Evolutionary conservation across 2,888 invertebrate species (phyloP).

Genomic region (Leptarthrus brevirostris): DNA sequence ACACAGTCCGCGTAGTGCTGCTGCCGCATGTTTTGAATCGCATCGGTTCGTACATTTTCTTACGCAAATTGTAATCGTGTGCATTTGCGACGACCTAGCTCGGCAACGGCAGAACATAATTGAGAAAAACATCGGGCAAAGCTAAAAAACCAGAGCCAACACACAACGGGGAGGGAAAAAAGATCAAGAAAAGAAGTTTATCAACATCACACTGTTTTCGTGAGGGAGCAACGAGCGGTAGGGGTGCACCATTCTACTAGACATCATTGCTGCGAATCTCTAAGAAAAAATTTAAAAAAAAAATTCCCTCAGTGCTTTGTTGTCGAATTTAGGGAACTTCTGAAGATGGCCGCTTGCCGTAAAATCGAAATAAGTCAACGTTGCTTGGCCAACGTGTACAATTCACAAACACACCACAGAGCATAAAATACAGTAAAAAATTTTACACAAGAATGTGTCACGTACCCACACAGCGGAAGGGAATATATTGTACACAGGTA

Average conservation of each 20-base stretch:
- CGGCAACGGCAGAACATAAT: slow-evolving; percentile 8
- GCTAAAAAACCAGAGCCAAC: slow-evolving; percentile 4
- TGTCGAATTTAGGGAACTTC: not conserved
- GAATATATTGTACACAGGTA: no score
- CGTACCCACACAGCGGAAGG: no score
- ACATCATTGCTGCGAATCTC: no score
- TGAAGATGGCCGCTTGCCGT: not conserved
- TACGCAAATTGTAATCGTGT: slow-evolving; percentile 38
- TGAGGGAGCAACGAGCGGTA: no score
- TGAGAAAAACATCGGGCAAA: not conserved
- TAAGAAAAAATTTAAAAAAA: no score
- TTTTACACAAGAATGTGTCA: no score
- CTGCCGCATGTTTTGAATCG: not conserved
- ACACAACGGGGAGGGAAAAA: slow-evolving; percentile 7
- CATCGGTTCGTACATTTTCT: not conserved
- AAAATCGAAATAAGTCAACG: slow-evolving; percentile 12
- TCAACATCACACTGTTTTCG: not conserved
- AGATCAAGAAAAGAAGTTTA: slow-evolving; percentile 19
- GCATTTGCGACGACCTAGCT: slow-evolving; percentile 14
- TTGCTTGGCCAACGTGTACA: slow-evolving; percentile 26
- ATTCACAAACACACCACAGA: not conserved
- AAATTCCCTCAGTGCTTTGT: not conserved
- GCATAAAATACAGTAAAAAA: no score
- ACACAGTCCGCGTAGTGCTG: not conserved
- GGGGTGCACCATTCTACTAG: no score